phyloP scores from a whole-genome alignment of 2,113 vertebrate species.

The Columba livia region DNA sequence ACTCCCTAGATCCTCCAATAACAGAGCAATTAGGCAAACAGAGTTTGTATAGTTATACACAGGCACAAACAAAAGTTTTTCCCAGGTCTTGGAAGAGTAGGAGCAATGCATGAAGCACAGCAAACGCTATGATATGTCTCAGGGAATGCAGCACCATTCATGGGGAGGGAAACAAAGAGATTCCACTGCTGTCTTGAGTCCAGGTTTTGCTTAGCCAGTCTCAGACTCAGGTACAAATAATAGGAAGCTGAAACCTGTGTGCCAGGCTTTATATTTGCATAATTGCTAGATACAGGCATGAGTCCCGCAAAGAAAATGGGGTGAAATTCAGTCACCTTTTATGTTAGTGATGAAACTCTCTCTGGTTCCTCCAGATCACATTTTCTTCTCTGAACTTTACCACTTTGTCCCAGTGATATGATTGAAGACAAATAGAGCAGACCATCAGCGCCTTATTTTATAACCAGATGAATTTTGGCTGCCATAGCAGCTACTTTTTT shows the following conservation, averaged over 20 bases:
- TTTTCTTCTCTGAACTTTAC: not conserved
- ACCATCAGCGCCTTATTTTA: not conserved
- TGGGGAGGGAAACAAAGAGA: not conserved
- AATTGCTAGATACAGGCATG: not conserved
- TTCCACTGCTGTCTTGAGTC: not conserved
- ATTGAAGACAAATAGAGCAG: not conserved
- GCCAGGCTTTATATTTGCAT: not conserved
- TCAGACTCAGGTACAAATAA: not conserved
- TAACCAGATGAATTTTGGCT: not conserved
- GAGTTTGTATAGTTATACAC: not conserved
- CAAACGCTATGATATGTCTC: not conserved
- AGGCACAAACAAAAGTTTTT: not conserved
- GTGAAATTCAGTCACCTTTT: not conserved
- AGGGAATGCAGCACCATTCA: fast-evolving
- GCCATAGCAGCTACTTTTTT: not conserved
- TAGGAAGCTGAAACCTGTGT: not conserved
- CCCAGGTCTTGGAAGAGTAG: not conserved
- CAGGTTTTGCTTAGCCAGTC: not conserved
- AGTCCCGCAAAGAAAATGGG: not conserved
- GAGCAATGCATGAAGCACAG: fast-evolving
- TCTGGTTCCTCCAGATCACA: not conserved
- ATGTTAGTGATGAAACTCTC: not conserved
- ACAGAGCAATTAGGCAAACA: not conserved
- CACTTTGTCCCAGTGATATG: not conserved
- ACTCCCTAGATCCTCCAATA: not conserved